Base-by-base conservation (phyloP, 2,113 vertebrate genomes). In the Thunnus thynnus region DNA sequence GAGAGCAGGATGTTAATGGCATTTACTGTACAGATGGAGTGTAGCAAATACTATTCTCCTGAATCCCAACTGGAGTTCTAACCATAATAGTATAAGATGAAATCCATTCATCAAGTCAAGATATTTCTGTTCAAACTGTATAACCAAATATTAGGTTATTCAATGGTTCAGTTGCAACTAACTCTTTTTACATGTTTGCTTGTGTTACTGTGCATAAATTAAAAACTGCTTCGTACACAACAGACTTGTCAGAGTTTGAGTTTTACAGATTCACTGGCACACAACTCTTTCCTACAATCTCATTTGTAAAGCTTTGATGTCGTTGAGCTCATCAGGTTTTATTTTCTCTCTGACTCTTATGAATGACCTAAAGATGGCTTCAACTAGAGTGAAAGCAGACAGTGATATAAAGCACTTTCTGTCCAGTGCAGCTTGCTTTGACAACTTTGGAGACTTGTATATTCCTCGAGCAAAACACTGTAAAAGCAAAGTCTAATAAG, bases 141-240 rank as follows among this genome's bases (percentile, higher is more conserved):
- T 82, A 88, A 88, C 86, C 89, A 82, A 85, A 84, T 79, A 83
- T 90, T 82, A 52, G 82, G 64, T 91, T 88, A 75, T 86, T 91
- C 76, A 79, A 73, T 88, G 62, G 83, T 88, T 94, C 71, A 69
- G 90, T 94, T 94, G 91, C 85, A 89, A 94, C 88, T 92, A 94
- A 94, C 91, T 92, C 78, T 88, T 94, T 95, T 94, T 92, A 93
- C 89, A 90, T 94, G 92, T 95, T 94, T 86, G 91, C 93, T 92
- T 94, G 94, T 95, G 93, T 94, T 93, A 91, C 84, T 94, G 93
- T 94, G 94, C 94, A 94, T 93, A 94, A 94, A 96, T 95, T 95
- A 95, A 95, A 91, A 94, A 90, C 65, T 67, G 90, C 93, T 93
- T 95, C 93, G 57, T 93, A 95, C 88, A 94, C 82, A 78, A 90